A percentile compares a stretch with the other conserved stretches of the same genome.
Evolutionary conservation across 2,113 vertebrate species (phyloP).

Genomic region (Ptilonorhynchus violaceus): DNA sequence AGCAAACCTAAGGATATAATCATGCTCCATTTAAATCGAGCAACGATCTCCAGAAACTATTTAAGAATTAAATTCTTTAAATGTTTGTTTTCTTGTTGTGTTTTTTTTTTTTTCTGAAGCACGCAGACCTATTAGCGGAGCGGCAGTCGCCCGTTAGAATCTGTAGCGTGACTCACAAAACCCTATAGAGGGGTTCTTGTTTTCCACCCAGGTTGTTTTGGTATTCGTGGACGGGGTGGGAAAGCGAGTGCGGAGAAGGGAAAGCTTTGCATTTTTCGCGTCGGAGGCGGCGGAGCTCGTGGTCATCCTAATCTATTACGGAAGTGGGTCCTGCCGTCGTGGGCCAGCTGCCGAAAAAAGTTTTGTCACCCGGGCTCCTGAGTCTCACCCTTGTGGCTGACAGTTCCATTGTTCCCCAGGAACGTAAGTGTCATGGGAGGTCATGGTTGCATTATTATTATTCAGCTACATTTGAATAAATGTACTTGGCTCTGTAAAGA

Average conservation of each 20-base stretch:
- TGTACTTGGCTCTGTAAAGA: conserved; percentile 68
- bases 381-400: conserved; percentile 58
- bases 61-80: neutral
- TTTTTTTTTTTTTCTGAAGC: neutral
- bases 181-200: neutral
- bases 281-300: neutral
- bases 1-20: neutral
- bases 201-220: conserved; percentile 2
- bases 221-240: neutral
- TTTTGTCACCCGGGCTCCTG: conserved; percentile 51
- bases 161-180: neutral
- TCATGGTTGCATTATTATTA: conserved; percentile 68
- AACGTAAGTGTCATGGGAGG: conserved; percentile 72
- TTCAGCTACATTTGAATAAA: conserved; percentile 73
- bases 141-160: neutral
- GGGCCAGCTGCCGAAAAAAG: conserved; percentile 49
- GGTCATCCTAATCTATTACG: conserved; percentile 53
- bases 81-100: neutral
- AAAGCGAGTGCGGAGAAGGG: conserved; percentile 1
- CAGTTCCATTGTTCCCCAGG: conserved; percentile 67
- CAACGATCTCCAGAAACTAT: neutral
- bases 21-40: neutral
- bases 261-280: neutral
- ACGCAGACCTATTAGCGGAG: neutral
- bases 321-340: conserved; percentile 47